Percentiles rank a stretch among this genome's conserved stretches.
Conservation (phyloP, 2,113 vertebrate species). For the Ahaetulla prasina region DNA sequence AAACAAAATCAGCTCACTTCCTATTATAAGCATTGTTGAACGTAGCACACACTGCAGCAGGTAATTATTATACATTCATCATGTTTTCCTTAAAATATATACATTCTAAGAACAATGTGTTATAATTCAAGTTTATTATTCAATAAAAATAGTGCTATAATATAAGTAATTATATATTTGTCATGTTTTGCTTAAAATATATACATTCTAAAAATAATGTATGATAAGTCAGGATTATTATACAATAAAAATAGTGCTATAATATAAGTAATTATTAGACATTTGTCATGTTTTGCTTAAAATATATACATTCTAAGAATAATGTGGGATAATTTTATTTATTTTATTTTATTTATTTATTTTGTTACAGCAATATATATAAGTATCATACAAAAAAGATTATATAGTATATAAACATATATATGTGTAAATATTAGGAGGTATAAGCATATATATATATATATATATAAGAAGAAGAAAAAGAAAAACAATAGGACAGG, state of each 20-base stretch:
- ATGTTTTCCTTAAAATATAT: neutral
- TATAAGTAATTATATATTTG: too few species aligned
- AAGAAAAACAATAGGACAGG: too few species aligned
- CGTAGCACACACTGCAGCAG: neutral
- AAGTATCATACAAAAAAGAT: too few species aligned
- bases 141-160: neutral
- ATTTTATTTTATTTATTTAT: too few species aligned
- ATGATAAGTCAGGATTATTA: neutral
- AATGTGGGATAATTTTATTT: too few species aligned
- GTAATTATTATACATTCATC: conserved; percentile 2
- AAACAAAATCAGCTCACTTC: conserved; percentile 35
- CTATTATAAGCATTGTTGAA: neutral
- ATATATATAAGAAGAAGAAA: too few species aligned
- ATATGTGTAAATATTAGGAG: too few species aligned
- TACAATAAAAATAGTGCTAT: neutral
- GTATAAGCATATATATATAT: too few species aligned
- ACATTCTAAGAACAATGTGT: neutral
- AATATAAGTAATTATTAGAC: neutral
- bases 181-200: neutral
- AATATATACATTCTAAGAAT: neutral
- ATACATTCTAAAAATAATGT: neutral
- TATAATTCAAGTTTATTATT: neutral
- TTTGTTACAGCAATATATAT: too few species aligned
- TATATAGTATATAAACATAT: too few species aligned
- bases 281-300: neutral